phyloP scores from a whole-genome alignment of 2,888 invertebrate species.

The Drosophila fulvimacula region DNA sequence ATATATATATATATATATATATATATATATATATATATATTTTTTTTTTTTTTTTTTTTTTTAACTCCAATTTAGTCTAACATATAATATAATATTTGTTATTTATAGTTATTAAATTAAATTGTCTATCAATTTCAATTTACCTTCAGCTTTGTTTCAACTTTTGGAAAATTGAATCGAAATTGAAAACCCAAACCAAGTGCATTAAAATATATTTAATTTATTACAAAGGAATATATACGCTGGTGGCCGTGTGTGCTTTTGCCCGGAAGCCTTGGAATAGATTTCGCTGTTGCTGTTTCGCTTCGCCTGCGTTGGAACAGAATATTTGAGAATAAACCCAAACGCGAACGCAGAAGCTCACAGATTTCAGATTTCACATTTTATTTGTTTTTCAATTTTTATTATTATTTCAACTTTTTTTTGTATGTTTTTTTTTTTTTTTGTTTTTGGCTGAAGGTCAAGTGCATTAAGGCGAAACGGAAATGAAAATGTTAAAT shows the following conservation, averaged over 20 bases:
- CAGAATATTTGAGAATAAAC: slow-evolving; percentile 42
- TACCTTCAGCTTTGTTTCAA: not conserved
- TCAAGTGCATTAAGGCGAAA: slow-evolving; percentile 81
- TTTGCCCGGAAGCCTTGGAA: slow-evolving; percentile 30
- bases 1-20: no score
- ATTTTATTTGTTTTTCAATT: slow-evolving; percentile 13
- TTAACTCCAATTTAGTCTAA: no score
- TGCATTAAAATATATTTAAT: slow-evolving; percentile 14
- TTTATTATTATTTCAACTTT: slow-evolving; percentile 1
- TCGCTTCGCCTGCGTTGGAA: slow-evolving; percentile 42
- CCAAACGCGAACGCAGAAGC: slow-evolving; percentile 14
- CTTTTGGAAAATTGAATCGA: not conserved
- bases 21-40: no score
- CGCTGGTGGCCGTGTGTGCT: slow-evolving; percentile 1
- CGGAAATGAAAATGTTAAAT: slow-evolving; percentile 75
- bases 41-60: no score
- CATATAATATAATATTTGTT: no score
- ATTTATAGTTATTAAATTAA: no score
- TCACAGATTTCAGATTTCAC: slow-evolving; percentile 12
- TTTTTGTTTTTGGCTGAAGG: slow-evolving; percentile 54
- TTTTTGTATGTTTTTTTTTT: not conserved
- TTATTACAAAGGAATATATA: slow-evolving; percentile 8
- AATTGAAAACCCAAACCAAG: slow-evolving; percentile 9
- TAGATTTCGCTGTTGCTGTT: slow-evolving; percentile 20
- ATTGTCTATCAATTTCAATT: not conserved